phyloP scores from a whole-genome alignment of 2,888 invertebrate genomes.

The Hirtodrosophila alboralis region DNA sequence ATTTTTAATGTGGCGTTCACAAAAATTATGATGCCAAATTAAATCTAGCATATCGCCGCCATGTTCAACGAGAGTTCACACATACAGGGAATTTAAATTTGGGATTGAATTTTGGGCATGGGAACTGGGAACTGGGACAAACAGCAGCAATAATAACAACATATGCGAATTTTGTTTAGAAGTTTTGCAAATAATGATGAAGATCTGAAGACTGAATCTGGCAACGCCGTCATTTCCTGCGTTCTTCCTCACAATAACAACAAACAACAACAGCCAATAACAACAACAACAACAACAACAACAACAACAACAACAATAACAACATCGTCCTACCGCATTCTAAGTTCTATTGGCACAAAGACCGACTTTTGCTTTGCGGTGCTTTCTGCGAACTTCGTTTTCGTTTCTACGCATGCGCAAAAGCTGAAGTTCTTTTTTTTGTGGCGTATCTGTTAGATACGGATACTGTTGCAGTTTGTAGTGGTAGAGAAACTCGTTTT shows the following conservation, averaged over 20 bases:
- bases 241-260: conserved; percentile 32
- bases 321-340: conserved; percentile 71
- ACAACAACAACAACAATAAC: conserved; percentile 1
- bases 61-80: conserved; percentile 38
- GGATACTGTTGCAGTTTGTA: conserved; percentile 56
- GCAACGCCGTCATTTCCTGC: conserved; percentile 56
- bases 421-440: conserved; percentile 23
- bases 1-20: conserved; percentile 41
- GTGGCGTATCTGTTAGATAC: conserved; percentile 73
- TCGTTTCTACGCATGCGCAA: conserved; percentile 39
- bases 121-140: conserved; percentile 25
- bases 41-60: conserved; percentile 78
- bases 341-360: conserved; percentile 82
- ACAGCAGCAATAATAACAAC: conserved; percentile 24
- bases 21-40: conserved; percentile 53
- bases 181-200: conserved; percentile 7
- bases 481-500: conserved; percentile 64
- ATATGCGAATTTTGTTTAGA: conserved; percentile 59
- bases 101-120: background rate
- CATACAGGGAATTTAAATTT: conserved; percentile 8
- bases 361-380: conserved; percentile 76
- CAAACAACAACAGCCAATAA: conserved; percentile 32
- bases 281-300: conserved; percentile 18
- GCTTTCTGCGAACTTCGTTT: conserved; percentile 29
- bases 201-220: conserved; percentile 27